Evolutionary conservation across 2,888 invertebrate species (phyloP), one percentile per base, ranked within the genome.

Genomic region (Brachylomia viminalis): DNA sequence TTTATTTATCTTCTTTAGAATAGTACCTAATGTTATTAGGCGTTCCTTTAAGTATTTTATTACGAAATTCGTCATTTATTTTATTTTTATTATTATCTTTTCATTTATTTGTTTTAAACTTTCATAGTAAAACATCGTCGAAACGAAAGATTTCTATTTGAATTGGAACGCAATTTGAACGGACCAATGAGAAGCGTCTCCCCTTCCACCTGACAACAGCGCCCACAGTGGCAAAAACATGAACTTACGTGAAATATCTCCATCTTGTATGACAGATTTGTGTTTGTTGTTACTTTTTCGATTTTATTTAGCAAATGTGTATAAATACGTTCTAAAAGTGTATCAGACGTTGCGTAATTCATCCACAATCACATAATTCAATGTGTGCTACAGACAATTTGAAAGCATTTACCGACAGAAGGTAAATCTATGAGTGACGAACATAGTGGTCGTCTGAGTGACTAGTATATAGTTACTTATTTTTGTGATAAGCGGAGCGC

Each of bases 251-350:
- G 95, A 96, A 97, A 96, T 97, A 97, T 97, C 97, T 97, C 97
- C 97, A 97, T 97, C 96, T 97, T 97, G 96, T 95, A 95, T 97
- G 97, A 95, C 97, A 97, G 97, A 97, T 97, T 97, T 97, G 97
- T 96, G 97, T 97, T 96, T 97, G 96, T 97, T 96, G 95, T 94
- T 95, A 93, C 92, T 95, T 94, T 95, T 93, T 91, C 93, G 93
- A 92, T 92, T 94, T 95, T 95, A 92, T 87, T 91, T 89, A 89
- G 88, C 88, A 93, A 94, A 92, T 94, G 92, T 93, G 90, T 90
- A 87, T 92, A 93, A 92, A 93, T 92, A 90, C 90, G 88, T 85
- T 80, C 86, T 84, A 91, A 93, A 94, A 94, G 91, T 92, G 90
- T 91, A 80, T 80, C 82, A 92, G 91, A 89, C 74, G 79, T 88